phyloP scores from a whole-genome alignment of 2,888 invertebrate species.

The Andrena dorsata region DNA sequence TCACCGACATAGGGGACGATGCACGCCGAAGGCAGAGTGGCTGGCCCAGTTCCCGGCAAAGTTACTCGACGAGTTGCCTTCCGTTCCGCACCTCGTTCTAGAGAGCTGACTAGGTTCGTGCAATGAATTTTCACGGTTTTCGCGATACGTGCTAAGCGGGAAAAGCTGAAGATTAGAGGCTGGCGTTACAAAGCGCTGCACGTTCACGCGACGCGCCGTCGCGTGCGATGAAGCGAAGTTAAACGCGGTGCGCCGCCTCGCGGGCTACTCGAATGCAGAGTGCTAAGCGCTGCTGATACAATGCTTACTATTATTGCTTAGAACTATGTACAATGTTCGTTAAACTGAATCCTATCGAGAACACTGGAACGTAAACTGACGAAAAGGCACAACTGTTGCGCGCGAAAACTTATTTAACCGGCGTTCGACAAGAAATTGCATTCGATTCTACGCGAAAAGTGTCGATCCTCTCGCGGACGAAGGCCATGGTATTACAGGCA shows the following conservation, averaged over 20 bases:
- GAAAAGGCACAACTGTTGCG: slow-evolving; percentile 49
- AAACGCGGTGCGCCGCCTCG: too few species aligned
- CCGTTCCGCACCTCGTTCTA: not conserved
- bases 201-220: not conserved
- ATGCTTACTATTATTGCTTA: slow-evolving; percentile 31
- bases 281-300: slow-evolving; percentile 28
- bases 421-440: slow-evolving; percentile 28
- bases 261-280: slow-evolving; percentile 17
- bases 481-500: slow-evolving; percentile 46
- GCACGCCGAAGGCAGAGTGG: slow-evolving; percentile 30
- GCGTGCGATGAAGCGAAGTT: too few species aligned
- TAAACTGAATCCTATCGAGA: slow-evolving; percentile 18
- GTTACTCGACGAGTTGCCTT: not conserved
- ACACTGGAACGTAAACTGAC: slow-evolving; percentile 27
- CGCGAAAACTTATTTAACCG: slow-evolving; percentile 24
- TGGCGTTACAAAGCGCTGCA: not conserved
- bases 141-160: not conserved
- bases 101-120: not conserved
- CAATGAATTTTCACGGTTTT: not conserved
- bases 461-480: slow-evolving; percentile 25
- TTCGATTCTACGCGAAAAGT: slow-evolving; percentile 22
- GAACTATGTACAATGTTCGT: slow-evolving; percentile 48
- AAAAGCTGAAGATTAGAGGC: not conserved
- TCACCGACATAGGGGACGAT: slow-evolving; percentile 44
- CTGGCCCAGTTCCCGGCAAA: not conserved